These are phyloP conservation scores for Dinocampus coccinellae DNA, from an alignment of 2,888 invertebrate species.

Conservation along the genomic window DNA sequence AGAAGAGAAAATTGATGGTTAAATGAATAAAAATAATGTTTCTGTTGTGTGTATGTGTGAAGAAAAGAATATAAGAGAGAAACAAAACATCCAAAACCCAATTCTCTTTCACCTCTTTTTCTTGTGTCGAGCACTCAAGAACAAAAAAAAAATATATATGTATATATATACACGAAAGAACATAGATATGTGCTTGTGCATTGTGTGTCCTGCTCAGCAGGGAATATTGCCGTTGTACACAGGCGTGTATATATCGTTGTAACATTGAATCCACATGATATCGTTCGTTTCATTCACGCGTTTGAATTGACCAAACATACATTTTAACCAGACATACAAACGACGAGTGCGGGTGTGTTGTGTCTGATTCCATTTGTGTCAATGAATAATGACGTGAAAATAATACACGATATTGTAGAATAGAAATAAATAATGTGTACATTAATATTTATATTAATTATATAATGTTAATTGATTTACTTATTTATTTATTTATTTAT, in stretches of 20 bases:
- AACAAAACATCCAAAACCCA: background rate
- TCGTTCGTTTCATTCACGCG: slow-evolving; percentile 5
- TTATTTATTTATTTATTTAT: too few relatives aligned
- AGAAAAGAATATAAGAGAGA: background rate
- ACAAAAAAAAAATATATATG: background rate
- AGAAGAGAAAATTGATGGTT: background rate
- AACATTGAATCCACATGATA: slow-evolving; percentile 34
- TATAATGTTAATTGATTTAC: too few relatives aligned
- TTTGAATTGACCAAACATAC: background rate
- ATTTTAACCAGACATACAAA: too few relatives aligned
- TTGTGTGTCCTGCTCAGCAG: slow-evolving; percentile 49
- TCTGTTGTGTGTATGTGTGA: background rate
- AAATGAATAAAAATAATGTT: background rate
- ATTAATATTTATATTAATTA: too few relatives aligned
- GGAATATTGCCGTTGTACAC: slow-evolving; percentile 39
- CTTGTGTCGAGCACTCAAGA: background rate
- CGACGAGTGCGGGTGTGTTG: too few relatives aligned
- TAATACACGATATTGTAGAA: too few relatives aligned
- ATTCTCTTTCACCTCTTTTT: background rate
- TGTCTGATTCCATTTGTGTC: too few relatives aligned
- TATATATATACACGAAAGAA: background rate
- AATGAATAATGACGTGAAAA: too few relatives aligned
- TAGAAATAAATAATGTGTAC: too few relatives aligned
- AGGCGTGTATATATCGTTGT: slow-evolving; percentile 39
- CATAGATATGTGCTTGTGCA: slow-evolving; percentile 39